Evolutionary conservation across 2,113 vertebrate genomes (phyloP), one percentile per base, ranked within the genome.

Genomic region (Pygoscelis adeliae): DNA sequence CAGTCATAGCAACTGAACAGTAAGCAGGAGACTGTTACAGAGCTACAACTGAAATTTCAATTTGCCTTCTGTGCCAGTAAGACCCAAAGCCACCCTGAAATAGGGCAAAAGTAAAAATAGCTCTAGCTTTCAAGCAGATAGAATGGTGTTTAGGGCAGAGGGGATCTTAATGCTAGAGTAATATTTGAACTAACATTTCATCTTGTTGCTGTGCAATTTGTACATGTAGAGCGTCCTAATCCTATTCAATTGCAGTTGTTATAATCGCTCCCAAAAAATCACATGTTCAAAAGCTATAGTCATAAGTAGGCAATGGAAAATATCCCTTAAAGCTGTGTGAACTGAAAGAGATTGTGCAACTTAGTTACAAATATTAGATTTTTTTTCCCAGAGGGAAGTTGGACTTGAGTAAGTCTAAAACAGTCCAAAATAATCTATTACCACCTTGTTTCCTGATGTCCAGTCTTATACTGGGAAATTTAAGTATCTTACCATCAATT

Each of bases 41-140:
- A 87, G 61, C 70, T 96, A 46, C 73, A 95, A 8, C 55, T 62
- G 65, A 91, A 96, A 95, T 97, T 96, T 96, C 84, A 94, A n/a
- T 96, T 96, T 87, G 46, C 20, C 22, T 93, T 59, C 71, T 88
- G 44, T 90, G 82, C 70, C 61, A 79, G 21, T 61, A 80, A 87
- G 82, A 91, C 70, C 62, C 78, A 83, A 79, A 92, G 66, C 70
- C 56, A 69, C 15, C 7, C 73, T 79, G 73, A 90, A 91, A 72
- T 18, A 91, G 78, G 58, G 21, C 61, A 72, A 58, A 92, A 94
- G 42, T 89, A 78, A 85, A 95, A 96, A 72, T 56, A 90, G 50
- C 66, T 93, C 36, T 85, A 40, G 23, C 26, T 94, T 93, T 91
- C 81, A 79, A 55, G 40, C 14, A 4, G 61, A 29, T 49, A 80